Conservation (phyloP, 92 coral and sea anemone genomes). For the Virgularia gustaviana region DNA sequence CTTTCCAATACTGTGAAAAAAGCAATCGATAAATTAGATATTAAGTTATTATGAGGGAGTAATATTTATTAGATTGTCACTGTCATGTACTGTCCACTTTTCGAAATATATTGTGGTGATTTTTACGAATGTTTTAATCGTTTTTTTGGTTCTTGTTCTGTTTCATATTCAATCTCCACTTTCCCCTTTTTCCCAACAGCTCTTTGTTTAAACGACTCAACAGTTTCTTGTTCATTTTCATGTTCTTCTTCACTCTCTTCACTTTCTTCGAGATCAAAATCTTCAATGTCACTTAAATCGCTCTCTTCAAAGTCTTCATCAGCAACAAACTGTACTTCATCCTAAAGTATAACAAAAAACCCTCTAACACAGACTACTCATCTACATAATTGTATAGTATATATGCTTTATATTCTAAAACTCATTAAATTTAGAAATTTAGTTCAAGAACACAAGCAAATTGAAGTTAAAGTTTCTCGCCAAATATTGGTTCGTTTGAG, state of each 20-base stretch:
- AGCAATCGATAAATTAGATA: no score
- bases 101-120: no score
- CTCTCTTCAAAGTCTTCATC: slow-evolving; percentile 91
- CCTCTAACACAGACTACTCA: neutral
- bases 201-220: slow-evolving; percentile 41
- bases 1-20: no score
- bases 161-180: slow-evolving; percentile 92
- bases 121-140: slow-evolving; percentile 10
- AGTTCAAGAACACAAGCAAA: no score
- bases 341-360: neutral
- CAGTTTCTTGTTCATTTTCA: slow-evolving; percentile 59
- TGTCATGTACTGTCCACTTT: no score
- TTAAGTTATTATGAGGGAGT: no score
- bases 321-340: slow-evolving; percentile 72
- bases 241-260: slow-evolving; percentile 74
- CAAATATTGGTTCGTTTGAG: no score
- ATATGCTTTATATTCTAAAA: no score
- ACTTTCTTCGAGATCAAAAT: slow-evolving; percentile 54
- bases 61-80: no score
- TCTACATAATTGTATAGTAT: no score
- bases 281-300: slow-evolving; percentile 87
- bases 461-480: no score
- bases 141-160: slow-evolving; percentile 62
- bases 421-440: no score
- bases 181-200: slow-evolving; percentile 59